phyloP scores from a whole-genome alignment of 2,797 vertebrate species.

The Gephyroberyx darwinii region DNA sequence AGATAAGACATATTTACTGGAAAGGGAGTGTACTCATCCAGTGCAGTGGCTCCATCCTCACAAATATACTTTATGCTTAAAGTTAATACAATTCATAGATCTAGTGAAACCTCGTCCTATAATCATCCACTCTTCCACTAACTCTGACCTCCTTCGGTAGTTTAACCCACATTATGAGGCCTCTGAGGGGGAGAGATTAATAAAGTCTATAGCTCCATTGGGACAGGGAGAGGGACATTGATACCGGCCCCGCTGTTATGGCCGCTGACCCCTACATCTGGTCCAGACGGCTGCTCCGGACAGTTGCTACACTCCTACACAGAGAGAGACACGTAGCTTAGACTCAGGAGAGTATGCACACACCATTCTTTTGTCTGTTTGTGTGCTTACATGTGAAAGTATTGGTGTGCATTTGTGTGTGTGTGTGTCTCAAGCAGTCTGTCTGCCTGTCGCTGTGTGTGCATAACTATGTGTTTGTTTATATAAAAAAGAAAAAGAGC shows the following conservation, averaged over 20 bases:
- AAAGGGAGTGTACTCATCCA: too few species aligned
- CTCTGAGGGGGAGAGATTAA: slow-evolving; percentile 74
- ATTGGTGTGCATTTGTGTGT: slow-evolving; percentile 30
- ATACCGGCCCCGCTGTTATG: slow-evolving; percentile 54
- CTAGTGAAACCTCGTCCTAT: slow-evolving; percentile 26
- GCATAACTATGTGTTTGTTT: background rate
- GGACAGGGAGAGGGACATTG: slow-evolving; percentile 62
- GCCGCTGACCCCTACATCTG: slow-evolving; percentile 75
- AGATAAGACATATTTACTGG: too few species aligned
- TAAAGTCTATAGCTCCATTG: slow-evolving; percentile 70
- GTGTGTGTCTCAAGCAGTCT: background rate
- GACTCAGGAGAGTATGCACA: slow-evolving; percentile 11
- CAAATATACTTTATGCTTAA: slow-evolving; percentile 7
- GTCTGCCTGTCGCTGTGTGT: too few species aligned
- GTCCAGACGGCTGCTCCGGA: slow-evolving; percentile 67
- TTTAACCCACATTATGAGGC: slow-evolving; percentile 57
- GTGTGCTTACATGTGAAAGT: slow-evolving; percentile 26
- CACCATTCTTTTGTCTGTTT: slow-evolving; percentile 20
- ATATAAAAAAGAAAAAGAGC: slow-evolving; percentile 5
- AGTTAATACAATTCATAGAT: slow-evolving; percentile 34
- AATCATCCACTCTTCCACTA: slow-evolving; percentile 24
- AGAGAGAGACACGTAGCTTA: slow-evolving; percentile 34
- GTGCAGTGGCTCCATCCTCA: too few species aligned
- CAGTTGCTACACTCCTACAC: slow-evolving; percentile 67
- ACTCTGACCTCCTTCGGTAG: slow-evolving; percentile 57